These are phyloP conservation scores for Eublepharis macularius DNA, from an alignment of 2,113 vertebrate genomes.

Conservation along the genomic window DNA sequence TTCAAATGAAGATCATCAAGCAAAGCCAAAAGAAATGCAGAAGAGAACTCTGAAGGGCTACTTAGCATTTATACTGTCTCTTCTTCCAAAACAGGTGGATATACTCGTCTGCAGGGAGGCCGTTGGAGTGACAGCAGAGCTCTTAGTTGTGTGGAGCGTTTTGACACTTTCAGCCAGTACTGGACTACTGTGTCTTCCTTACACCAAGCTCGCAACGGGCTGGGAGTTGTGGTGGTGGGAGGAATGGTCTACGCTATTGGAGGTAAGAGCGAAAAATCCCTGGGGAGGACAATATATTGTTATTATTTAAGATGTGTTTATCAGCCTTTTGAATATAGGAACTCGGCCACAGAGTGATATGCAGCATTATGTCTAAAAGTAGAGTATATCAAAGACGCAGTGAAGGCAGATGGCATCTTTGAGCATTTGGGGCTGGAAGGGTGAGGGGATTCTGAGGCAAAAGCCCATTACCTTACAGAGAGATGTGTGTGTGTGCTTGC, in stretches of 20 bases:
- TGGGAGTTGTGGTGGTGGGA: constrained; percentile 91
- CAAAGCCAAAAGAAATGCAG: neutral
- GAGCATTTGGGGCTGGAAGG: neutral
- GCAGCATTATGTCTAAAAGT: neutral
- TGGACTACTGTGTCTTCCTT: constrained; percentile 98
- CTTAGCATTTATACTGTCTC: constrained; percentile 15
- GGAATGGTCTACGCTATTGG: constrained; percentile 97
- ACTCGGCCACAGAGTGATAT: neutral
- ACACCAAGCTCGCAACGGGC: constrained; percentile 92
- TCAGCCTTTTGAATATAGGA: neutral
- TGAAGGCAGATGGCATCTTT: neutral
- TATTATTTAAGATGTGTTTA: neutral
- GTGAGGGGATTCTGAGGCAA: neutral
- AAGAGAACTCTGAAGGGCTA: neutral
- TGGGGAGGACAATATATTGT: neutral
- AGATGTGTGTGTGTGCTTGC: neutral
- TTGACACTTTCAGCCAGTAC: constrained; percentile 97
- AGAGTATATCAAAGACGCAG: neutral
- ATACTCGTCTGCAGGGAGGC: constrained; percentile 92
- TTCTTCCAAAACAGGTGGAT: constrained; percentile 82
- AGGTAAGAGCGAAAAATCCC: constrained; percentile 77
- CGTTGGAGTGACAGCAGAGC: constrained; percentile 96
- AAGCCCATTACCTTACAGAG: neutral
- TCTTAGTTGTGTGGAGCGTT: constrained; percentile 94
- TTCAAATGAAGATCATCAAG: no score